A percentile compares a stretch with the other conserved stretches of the same genome.
Conservation (phyloP, 2,888 invertebrate species). For the Eupithecia inturbata region DNA sequence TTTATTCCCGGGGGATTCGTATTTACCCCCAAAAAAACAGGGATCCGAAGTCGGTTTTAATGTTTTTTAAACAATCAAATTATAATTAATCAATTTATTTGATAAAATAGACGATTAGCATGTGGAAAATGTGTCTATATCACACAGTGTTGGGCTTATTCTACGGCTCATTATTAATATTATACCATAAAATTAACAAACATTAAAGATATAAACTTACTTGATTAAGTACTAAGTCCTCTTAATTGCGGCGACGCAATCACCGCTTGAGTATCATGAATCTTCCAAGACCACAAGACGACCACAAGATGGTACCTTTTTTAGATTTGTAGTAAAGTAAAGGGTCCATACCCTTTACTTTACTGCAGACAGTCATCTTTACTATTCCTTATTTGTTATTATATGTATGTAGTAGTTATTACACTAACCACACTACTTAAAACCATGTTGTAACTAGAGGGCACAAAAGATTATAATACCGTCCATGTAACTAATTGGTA, state of each 20-base stretch:
- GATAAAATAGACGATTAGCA: too few relatives aligned
- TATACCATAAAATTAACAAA: neutral
- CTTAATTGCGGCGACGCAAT: neutral
- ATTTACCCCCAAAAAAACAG: too few relatives aligned
- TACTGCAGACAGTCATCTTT: slow-evolving; percentile 9
- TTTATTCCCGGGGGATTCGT: too few relatives aligned
- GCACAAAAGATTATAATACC: neutral
- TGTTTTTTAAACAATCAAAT: too few relatives aligned
- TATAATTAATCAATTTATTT: too few relatives aligned
- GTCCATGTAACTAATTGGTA: neutral
- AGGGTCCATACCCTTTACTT: too few relatives aligned
- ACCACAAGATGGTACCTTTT: neutral
- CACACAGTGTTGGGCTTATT: too few relatives aligned
- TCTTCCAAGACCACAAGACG: neutral
- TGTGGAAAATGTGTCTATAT: too few relatives aligned
- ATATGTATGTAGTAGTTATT: too few relatives aligned
- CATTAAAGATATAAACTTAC: neutral
- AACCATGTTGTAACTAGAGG: neutral
- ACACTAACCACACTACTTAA: neutral
- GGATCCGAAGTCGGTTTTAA: too few relatives aligned
- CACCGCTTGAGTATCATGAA: neutral
- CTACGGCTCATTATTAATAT: too few relatives aligned
- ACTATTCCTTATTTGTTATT: neutral
- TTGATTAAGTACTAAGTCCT: neutral
- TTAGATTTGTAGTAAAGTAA: too few relatives aligned